Evolutionary conservation across 2,888 invertebrate species (phyloP).

Genomic region (Apamea epomidion): DNA sequence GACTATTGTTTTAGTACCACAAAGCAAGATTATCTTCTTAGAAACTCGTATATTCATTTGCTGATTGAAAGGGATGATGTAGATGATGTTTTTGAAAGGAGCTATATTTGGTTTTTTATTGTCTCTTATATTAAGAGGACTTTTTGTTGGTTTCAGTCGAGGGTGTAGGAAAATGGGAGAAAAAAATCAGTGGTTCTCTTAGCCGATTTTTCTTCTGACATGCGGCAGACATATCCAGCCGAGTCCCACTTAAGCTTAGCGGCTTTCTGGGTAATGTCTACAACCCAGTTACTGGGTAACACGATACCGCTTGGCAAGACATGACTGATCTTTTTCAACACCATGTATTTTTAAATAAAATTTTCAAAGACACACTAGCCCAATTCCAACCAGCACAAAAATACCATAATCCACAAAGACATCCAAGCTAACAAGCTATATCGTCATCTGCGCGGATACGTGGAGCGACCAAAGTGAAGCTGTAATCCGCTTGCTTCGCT

Average conservation of each 20-base stretch:
- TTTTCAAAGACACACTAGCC: background rate
- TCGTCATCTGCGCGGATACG: conserved; percentile 9
- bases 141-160: too few species aligned
- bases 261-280: too few species aligned
- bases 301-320: too few species aligned
- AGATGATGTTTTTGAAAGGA: background rate
- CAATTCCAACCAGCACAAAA: background rate
- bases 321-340: background rate
- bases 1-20: conserved; percentile 59
- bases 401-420: background rate
- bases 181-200: too few species aligned
- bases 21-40: conserved; percentile 48
- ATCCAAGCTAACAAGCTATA: conserved; percentile 2
- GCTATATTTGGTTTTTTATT: background rate
- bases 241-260: too few species aligned
- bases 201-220: too few species aligned
- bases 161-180: too few species aligned
- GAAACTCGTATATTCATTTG: conserved; percentile 33
- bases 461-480: conserved; percentile 15
- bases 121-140: too few species aligned
- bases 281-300: too few species aligned
- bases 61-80: conserved; percentile 17
- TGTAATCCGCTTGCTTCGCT: conserved; percentile 38
- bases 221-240: too few species aligned
- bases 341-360: background rate